Evolutionary conservation across 64 coral and sea anemone genomes (phyloP).

Genomic region (Stylophora pistillata): DNA sequence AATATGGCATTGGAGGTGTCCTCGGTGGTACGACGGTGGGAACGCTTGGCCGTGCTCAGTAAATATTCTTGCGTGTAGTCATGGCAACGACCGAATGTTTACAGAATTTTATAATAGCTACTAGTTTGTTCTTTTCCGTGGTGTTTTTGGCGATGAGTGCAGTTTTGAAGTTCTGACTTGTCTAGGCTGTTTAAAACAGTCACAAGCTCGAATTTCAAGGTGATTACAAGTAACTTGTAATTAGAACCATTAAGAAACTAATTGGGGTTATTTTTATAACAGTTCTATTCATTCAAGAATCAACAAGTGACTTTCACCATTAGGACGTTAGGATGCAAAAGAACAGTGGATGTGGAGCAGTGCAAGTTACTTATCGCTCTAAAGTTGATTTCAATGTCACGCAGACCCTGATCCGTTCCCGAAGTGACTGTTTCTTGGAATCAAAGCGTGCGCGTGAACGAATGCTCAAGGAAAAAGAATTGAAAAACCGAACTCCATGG

Average conservation of each 20-base stretch:
- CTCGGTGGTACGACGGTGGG: no score
- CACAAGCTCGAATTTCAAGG: no score
- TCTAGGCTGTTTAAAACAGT: no score
- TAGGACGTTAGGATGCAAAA: neutral
- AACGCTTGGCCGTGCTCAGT: no score
- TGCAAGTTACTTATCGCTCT: slow-evolving; percentile 55
- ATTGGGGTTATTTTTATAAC: neutral
- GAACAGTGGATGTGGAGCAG: slow-evolving; percentile 1
- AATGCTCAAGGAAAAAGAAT: slow-evolving; percentile 1
- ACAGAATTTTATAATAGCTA: no score
- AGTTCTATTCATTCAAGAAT: neutral
- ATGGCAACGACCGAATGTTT: no score
- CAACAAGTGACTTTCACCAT: slow-evolving; percentile 22
- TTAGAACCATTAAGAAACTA: neutral
- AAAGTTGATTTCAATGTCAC: slow-evolving; percentile 69
- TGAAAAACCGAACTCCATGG: slow-evolving; percentile 67
- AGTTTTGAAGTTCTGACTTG: no score
- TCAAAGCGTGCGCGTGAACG: slow-evolving; percentile 67
- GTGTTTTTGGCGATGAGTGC: no score
- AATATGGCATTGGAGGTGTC: neutral
- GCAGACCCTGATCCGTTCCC: slow-evolving; percentile 72
- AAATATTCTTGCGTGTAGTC: no score
- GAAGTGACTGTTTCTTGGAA: slow-evolving; percentile 82
- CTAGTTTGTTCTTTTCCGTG: no score
- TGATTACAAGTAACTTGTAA: no score